phyloP scores from a whole-genome alignment of 2,888 invertebrate genomes.

The Drosophila flavopinicola region DNA sequence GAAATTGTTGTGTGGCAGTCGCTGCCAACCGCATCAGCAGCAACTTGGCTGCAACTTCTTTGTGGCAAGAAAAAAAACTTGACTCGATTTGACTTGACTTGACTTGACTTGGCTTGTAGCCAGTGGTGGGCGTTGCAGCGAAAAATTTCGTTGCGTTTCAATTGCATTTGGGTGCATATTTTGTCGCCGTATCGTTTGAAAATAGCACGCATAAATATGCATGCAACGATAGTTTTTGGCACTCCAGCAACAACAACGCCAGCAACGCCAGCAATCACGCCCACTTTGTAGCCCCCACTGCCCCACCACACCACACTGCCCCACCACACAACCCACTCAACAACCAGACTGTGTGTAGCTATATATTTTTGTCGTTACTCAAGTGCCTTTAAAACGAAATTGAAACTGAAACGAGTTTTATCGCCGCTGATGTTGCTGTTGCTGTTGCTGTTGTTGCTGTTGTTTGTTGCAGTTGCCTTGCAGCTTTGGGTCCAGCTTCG shows the following conservation, averaged over 20 bases:
- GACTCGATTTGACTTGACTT: conserved; percentile 41
- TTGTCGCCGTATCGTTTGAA: conserved; percentile 65
- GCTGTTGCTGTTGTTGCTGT: conserved; percentile 18
- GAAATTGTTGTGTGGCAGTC: conserved; percentile 70
- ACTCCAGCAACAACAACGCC: conserved; percentile 48
- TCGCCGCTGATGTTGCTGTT: conserved; percentile 15
- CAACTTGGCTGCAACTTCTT: conserved; percentile 20
- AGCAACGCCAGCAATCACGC: conserved; percentile 49
- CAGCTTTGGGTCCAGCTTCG: conserved; percentile 62
- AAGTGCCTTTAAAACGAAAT: conserved; percentile 73
- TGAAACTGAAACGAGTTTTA: conserved; percentile 75
- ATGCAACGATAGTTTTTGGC: conserved; percentile 62
- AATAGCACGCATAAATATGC: conserved; percentile 46
- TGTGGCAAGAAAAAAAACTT: conserved; percentile 14
- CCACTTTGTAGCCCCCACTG: conserved; percentile 50
- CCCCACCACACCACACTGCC: conserved; percentile 1
- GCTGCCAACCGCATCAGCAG: conserved; percentile 35
- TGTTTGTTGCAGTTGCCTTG: conserved; percentile 41
- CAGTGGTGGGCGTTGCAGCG: conserved; percentile 69
- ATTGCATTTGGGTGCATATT: conserved; percentile 74
- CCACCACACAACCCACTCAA: conserved; percentile 19
- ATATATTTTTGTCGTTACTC: conserved; percentile 46
- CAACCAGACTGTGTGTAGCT: conserved; percentile 5
- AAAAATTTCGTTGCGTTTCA: conserved; percentile 68
- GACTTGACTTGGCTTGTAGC: conserved; percentile 44